Evolutionary conservation across 2,797 vertebrate species (phyloP), one percentile per base, ranked within the genome.

Genomic region (Manis crassicaudata): DNA sequence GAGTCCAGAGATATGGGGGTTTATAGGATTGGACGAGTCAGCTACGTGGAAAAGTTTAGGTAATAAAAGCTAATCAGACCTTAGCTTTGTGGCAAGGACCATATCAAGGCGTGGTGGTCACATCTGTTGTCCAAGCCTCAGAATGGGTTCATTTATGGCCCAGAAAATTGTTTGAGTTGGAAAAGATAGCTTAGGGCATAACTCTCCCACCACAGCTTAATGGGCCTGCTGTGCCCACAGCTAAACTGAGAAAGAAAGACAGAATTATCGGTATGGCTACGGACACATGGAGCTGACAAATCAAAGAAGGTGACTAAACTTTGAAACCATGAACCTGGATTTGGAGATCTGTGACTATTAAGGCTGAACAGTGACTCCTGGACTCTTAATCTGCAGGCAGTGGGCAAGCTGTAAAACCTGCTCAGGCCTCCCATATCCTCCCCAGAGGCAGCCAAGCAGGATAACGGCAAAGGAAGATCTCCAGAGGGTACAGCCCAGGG

Each of bases 121-220:
- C 11, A 17, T 27, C 65, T 72, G 43, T 65, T 79, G 9, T 50
- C 50, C 75, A 40, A 93, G 37, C 43, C 43, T 91, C 58, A 40
- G 60, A 72, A 27, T 88, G 65, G 65, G 84, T 94, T 88, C 32
- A 68, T 37, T 27, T 75, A 43, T 63, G 43, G n/a, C 32, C 58
- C 60, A 92, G 32, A 35, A 85, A 86, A 85, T 85, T 13, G 88
- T 92, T 68, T 75, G 83, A 68, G 62, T 56, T 54, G 88, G 88
- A 91, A 67, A 29, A 54, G 91, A 35, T 5, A 67, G 25, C 25
- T 89, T 56, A 76, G 35, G 37, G 54, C 63, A 17, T 56, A 85
- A 32, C 54, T 92, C 16, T 85, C 56, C 14, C 25, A 70, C 23
- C 85, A 50, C 37, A 85, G 35, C 35, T 63, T 80, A 75, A 70